Evolutionary conservation across 2,113 vertebrate species (phyloP).

Genomic region (Calyptommatus sinebrachiatus): DNA sequence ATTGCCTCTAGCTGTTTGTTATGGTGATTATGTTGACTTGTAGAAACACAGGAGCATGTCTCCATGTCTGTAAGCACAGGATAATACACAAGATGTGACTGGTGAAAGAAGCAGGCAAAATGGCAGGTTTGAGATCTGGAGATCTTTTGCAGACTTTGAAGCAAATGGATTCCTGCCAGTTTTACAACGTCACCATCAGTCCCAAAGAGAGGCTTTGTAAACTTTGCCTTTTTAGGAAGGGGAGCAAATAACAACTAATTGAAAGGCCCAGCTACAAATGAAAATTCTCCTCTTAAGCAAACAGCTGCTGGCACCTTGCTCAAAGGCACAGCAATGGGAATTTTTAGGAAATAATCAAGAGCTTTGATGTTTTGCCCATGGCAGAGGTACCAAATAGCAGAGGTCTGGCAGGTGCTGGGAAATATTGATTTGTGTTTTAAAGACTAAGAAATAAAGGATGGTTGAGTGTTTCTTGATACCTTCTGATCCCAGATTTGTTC

Average conservation of each 20-base stretch:
- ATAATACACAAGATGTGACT: not conserved
- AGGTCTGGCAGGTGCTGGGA: not conserved
- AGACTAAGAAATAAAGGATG: not conserved
- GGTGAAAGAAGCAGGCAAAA: not conserved
- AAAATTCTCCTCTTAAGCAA: conserved; percentile 9
- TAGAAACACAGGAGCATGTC: not conserved
- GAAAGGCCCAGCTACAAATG: not conserved
- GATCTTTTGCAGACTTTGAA: not conserved
- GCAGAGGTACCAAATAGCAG: not conserved
- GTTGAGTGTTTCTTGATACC: not conserved
- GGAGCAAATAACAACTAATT: conserved; percentile 11
- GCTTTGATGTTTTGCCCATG: not conserved
- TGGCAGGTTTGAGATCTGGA: not conserved
- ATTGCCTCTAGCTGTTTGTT: not conserved
- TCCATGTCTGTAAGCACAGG: not conserved
- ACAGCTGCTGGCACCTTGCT: not conserved
- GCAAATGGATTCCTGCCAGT: not conserved
- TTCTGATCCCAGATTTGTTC: not conserved
- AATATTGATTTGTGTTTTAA: not conserved
- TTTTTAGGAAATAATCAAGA: not conserved
- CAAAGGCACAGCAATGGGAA: not conserved
- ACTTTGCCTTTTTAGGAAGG: conserved; percentile 29
- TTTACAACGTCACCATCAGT: conserved; percentile 4
- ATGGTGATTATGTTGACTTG: not conserved
- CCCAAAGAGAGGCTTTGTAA: not conserved